Evolutionary conservation across 2,888 invertebrate species (phyloP).

Genomic region (Pyrgus malvae): DNA sequence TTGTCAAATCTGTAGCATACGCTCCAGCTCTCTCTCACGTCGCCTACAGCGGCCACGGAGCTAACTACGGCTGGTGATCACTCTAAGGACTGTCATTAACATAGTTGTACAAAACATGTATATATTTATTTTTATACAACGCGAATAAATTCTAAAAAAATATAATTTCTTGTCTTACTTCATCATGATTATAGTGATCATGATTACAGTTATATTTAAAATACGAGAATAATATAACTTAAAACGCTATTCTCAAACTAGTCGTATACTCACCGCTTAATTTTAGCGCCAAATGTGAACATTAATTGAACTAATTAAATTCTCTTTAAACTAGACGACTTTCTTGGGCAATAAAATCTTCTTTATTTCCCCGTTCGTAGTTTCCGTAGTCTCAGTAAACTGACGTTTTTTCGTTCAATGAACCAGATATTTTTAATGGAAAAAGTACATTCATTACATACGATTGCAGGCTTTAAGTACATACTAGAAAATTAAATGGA

Average conservation of each 20-base stretch:
- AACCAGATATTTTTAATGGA: conserved; percentile 10
- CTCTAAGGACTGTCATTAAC: conserved; percentile 40
- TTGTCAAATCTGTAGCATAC: conserved; percentile 38
- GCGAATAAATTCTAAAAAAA: conserved; percentile 50
- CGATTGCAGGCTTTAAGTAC: neutral
- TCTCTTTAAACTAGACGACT: conserved; percentile 2
- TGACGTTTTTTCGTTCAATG: conserved; percentile 3
- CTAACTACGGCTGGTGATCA: conserved; percentile 52
- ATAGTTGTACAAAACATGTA: conserved; percentile 49
- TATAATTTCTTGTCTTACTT: neutral
- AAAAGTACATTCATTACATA: conserved; percentile 8
- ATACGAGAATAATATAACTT: too few species aligned
- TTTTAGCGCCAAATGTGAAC: conserved; percentile 9
- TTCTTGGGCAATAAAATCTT: conserved; percentile 10
- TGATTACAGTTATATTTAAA: too few species aligned
- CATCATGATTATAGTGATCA: neutral
- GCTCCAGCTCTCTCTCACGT: conserved; percentile 82
- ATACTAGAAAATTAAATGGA: conserved; percentile 3
- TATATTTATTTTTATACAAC: conserved; percentile 69
- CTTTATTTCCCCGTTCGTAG: conserved; percentile 6
- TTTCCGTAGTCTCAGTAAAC: conserved; percentile 1
- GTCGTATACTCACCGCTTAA: neutral
- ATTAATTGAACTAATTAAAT: conserved; percentile 16
- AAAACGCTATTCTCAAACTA: neutral
- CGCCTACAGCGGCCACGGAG: conserved; percentile 81